Percentiles rank a stretch among this genome's conserved stretches.
Conservation (phyloP, 1,140 invertebrate species). For the Leguminivora glycinivorella region DNA sequence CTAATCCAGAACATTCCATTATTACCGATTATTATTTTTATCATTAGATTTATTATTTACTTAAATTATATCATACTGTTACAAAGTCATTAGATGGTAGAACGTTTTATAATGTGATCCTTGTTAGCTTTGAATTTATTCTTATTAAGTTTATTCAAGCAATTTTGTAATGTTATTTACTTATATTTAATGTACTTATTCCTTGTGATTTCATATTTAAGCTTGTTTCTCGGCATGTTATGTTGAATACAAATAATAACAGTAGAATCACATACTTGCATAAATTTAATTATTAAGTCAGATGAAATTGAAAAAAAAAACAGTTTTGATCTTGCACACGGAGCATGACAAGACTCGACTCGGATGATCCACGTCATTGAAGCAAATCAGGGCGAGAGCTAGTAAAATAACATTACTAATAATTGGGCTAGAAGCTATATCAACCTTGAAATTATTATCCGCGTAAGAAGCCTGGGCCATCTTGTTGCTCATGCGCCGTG, state of each 20-base stretch:
- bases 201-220: constrained; percentile 50
- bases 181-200: constrained; percentile 38
- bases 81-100: constrained; percentile 30
- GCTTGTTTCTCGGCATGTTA: constrained; percentile 32
- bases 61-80: constrained; percentile 30
- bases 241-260: constrained; percentile 26
- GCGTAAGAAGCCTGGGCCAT: no score
- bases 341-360: no score
- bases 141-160: constrained; percentile 3
- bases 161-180: constrained; percentile 32
- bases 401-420: no score
- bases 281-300: constrained; percentile 51
- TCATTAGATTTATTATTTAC: constrained; percentile 38
- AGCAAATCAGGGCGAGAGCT: no score
- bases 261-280: constrained; percentile 29
- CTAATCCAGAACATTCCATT: constrained; percentile 61
- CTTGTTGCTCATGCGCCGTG: no score
- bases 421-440: no score
- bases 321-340: no score
- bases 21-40: constrained; percentile 40
- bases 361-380: no score
- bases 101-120: constrained; percentile 33
- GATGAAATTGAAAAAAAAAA: constrained; percentile 50
- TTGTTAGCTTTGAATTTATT: constrained; percentile 33
- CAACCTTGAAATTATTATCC: no score